Evolutionary conservation across 30 jellyfish, hydroid and myxozoan species (phyloP).

Genomic region (Euphysa ruthae): DNA sequence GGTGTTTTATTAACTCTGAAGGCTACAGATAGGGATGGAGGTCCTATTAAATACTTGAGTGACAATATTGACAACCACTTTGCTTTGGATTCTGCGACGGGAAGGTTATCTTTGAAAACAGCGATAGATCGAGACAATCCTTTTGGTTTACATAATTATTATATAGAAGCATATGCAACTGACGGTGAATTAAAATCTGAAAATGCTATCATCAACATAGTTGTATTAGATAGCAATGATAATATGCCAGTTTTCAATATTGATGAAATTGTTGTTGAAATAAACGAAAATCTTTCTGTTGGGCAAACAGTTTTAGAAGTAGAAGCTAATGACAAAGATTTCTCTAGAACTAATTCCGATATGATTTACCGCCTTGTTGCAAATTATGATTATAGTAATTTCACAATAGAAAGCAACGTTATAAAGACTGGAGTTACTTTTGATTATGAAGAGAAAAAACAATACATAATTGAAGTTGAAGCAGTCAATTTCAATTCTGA

Average conservation of each 20-base stretch:
- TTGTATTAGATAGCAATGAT: slow-evolving; percentile 38
- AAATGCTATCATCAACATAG: slow-evolving; percentile 18
- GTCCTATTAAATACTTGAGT: no score
- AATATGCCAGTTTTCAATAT: slow-evolving; percentile 34
- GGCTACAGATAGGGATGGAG: no score
- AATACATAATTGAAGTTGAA: slow-evolving; percentile 38
- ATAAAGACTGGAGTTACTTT: no score
- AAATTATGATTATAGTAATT: no score
- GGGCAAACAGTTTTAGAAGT: neutral
- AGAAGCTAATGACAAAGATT: slow-evolving; percentile 31
- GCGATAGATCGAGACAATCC: no score
- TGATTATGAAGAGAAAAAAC: slow-evolving; percentile 47
- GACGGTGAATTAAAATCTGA: neutral
- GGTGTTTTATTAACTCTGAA: no score
- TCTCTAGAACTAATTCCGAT: neutral
- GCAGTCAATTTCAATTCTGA: slow-evolving; percentile 41
- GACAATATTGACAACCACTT: no score
- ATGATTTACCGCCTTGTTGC: slow-evolving; percentile 37
- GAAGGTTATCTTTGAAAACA: no score
- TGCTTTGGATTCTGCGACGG: no score
- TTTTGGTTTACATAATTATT: neutral
- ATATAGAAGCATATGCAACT: slow-evolving; percentile 4
- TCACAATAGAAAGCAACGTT: no score
- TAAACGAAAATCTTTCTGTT: slow-evolving; percentile 19
- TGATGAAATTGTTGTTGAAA: neutral